Evolutionary conservation across 2,888 invertebrate genomes (phyloP), one percentile per base, ranked within the genome.

Genomic region (Erebia epiphron): DNA sequence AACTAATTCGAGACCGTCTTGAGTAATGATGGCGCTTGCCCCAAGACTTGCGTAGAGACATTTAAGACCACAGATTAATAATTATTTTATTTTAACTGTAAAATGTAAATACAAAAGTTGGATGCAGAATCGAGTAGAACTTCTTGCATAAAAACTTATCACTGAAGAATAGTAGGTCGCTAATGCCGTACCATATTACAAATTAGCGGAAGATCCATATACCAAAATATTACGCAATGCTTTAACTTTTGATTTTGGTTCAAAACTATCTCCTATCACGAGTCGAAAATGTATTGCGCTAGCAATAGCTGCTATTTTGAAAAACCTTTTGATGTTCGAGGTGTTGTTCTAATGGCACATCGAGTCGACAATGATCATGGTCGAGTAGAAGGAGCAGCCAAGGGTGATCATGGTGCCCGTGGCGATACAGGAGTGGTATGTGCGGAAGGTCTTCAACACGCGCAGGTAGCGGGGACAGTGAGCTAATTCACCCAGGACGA

Each of bases 381-480:
- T 90, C 65, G 92, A 91, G 82, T 93, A 93, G 75, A 92, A 73
- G 1, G 92, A 92, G 76, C 93, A 93, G 73, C 92, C 92, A 1
- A 92, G 85, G 1, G 88, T 82, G 75, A 93, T 91, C 88, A 98
- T 95, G 82, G 98, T 98, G 70, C 97, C 97, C 86, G 97, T 95
- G 14, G 97, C 97, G 78, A 97, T 96, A 73, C 93, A 94, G 84
- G 96, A 95, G 89, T 98, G 98, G 67, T 96, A 94, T 57, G 95
- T 94, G 66, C 98, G 95, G 90, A 98, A 98, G 46, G 95, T 92
- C 76, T 94, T 94, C 81, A 97, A 95, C 16, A 97, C 95, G 80
- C 95, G 95, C 78, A 96, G 92, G 89, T 98, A 98, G 83, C 96
- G 96, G 0, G 97, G 97, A 83, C 97, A 97, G 82, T 96, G 94